Evolutionary conservation across 2,888 invertebrate genomes (phyloP), one percentile per base, ranked within the genome.

Genomic region (Osedax frankpressi): DNA sequence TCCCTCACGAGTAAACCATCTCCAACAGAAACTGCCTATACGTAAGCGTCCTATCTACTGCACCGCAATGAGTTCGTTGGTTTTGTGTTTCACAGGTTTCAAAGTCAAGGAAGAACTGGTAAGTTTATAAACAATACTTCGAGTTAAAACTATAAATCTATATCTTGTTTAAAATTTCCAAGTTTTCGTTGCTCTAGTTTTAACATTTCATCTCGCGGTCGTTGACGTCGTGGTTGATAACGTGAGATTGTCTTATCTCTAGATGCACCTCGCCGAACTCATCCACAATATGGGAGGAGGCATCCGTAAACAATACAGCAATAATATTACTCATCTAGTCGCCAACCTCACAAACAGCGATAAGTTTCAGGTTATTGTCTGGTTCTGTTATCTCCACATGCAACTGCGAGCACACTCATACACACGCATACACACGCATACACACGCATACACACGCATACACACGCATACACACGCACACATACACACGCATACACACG

Each of bases 251-350:
- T n/a, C n/a, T n/a, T n/a, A n/a, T n/a, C n/a, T 85, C 25, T 86
- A 94, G 94, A 90, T 90, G 80, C 89, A 89, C 84, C 87, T 94
- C 84, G 91, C 93, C 80, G 90, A 90, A 79, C 87, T 93, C 84
- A 91, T 95, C 80, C 95, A 95, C 87, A 91, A 91, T 84, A 95
- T 96, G 95, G 94, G 94, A 79, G 96, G 95, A 70, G 93, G 93
- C 80, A 92, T 95, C 81, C 89, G 94, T 77, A 92, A 91, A 86
- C 93, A 95, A 82, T 90, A 93, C 88, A 88, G 89, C 74, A 91
- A 90, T 83, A 80, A 80, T 30, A 91, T 93, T 78, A 96, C 95
- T 73, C 95, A 96, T 87, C 88, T 97, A 78, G 92, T 97, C 79
- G 92, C 95, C 77, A 92, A 91, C 75, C 78, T 79, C 80, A 91